Evolutionary conservation across 2,888 invertebrate genomes (phyloP), one percentile per base, ranked within the genome.

Genomic region (Nemurella pictetii): DNA sequence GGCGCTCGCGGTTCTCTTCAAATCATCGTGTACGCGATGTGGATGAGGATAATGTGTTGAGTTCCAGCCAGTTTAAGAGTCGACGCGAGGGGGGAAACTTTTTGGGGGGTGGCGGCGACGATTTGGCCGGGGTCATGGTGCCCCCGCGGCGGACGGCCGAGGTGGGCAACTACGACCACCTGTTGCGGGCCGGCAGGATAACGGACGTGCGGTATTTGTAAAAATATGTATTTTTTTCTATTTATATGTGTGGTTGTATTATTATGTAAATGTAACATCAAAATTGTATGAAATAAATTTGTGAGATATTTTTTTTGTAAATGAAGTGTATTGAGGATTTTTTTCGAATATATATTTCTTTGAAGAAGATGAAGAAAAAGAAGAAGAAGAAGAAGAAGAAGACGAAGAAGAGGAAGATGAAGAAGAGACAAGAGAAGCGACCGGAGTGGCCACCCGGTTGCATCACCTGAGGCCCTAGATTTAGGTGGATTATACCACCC

Each of bases 101-200:
- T 20, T 12, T 55, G 9, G 55, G 55, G 20, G 55, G 55, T 20
- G 55, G 9, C 55, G 55, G 20, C 55, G 55, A 12, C 55, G n/a
- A 32, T 26, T 28, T 29, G 15, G 72, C 72, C 5, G 82, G 55
- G 20, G 25, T 36, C 9, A 82, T 82, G 82, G 9, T 29, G 82
- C 82, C 82, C 26, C 82, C 82, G 15, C 55, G 55, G 20, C n/a
- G 20, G n/a, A 27, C 55, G 15, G 82, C 82, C 26, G n/a, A 25
- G 20, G 29, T 82, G n/a, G 28, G 27, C 72, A 72, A 82, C 20
- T 82, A 82, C 29, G 82, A 55, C 20, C 82, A 72, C 28, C 20
- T 78, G 12, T 29, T 82, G 28, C 25, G 55, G 26, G 55, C 82
- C 28, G 82, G 82, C 3, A 72, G 5, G 7, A 82, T 82, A 7